Evolutionary conservation across 2,797 vertebrate genomes (phyloP).

Genomic region (Cossypha caffra): DNA sequence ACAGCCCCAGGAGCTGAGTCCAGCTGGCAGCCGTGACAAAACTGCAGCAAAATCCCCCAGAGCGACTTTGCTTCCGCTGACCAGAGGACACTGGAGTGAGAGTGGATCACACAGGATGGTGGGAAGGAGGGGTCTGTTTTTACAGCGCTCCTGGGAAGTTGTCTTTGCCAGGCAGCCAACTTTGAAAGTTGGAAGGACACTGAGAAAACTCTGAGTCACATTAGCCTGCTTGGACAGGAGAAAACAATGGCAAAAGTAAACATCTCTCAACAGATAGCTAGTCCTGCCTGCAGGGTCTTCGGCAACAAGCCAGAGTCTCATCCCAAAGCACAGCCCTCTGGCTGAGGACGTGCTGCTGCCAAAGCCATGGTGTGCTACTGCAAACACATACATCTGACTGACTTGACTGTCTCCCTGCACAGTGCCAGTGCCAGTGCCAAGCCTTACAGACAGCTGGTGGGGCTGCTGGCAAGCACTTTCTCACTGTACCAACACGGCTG

Average conservation of each 20-base stretch:
- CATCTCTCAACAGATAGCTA: neutral
- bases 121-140: conserved; percentile 16
- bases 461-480: neutral
- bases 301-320: neutral
- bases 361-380: neutral
- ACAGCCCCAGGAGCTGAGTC: neutral
- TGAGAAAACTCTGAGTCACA: conserved; percentile 41
- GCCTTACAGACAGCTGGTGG: neutral
- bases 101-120: neutral
- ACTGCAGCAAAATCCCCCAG: neutral
- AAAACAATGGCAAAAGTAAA: conserved; percentile 49
- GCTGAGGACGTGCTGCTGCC: neutral
- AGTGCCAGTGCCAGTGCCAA: neutral
- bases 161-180: conserved; percentile 16
- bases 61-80: neutral
- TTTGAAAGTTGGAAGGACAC: neutral
- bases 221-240: conserved; percentile 25
- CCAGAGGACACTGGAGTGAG: neutral
- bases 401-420: neutral
- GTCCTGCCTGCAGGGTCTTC: neutral
- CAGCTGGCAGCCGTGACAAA: neutral
- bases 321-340: neutral
- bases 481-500: neutral
- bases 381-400: neutral
- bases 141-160: conserved; percentile 35